These are phyloP conservation scores for Luperina nickerlii DNA, from an alignment of 2,888 invertebrate species.

Conservation along the genomic window DNA sequence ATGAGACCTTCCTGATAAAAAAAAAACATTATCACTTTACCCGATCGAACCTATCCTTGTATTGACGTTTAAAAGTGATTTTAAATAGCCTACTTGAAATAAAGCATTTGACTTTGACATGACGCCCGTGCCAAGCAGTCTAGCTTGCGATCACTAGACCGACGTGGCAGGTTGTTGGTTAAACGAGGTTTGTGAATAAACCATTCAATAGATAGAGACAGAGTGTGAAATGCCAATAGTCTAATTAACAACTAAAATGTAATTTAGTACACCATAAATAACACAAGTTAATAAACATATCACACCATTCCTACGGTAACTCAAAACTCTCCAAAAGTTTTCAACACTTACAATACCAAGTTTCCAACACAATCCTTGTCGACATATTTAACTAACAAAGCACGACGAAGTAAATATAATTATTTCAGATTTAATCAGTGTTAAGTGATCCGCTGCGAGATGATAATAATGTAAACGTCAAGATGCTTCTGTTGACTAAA, in stretches of 20 bases:
- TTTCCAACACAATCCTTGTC: conserved; percentile 32
- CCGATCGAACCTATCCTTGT: neutral
- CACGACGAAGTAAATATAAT: conserved; percentile 51
- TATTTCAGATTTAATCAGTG: conserved; percentile 61
- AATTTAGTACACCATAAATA: neutral
- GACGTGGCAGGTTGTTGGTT: neutral
- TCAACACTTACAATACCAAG: conserved; percentile 31
- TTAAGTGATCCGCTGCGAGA: conserved; percentile 54
- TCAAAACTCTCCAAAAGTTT: conserved; percentile 4
- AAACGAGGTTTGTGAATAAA: neutral
- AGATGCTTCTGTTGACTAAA: conserved; percentile 48
- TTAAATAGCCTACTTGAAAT: neutral
- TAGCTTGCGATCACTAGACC: neutral
- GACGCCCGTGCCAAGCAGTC: neutral
- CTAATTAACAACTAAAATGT: neutral
- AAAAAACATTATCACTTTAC: neutral
- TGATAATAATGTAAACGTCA: conserved; percentile 62
- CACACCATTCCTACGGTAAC: neutral
- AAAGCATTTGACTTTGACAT: neutral
- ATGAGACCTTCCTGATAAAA: neutral
- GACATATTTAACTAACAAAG: conserved; percentile 53
- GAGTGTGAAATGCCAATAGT: neutral
- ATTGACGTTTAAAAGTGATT: neutral
- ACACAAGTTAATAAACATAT: neutral
- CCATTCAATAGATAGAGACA: neutral